Base-by-base conservation (phyloP, 2,797 vertebrate species). In the Semotilus atromaculatus region DNA sequence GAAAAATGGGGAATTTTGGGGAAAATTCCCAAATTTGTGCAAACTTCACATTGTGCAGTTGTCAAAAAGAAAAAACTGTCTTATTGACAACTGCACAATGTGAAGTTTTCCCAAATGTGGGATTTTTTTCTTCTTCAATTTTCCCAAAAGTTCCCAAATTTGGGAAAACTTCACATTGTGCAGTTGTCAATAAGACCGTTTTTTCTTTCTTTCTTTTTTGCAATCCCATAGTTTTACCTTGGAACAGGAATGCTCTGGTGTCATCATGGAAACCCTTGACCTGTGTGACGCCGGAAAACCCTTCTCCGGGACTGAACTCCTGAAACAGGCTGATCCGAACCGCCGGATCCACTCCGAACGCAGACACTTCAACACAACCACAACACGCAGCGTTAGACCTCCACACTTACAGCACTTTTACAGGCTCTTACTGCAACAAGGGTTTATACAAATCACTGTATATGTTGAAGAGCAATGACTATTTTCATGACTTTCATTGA, bases 211-310 rank as follows among this genome's bases (percentile, higher is more conserved):
- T 36, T 26, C 3, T n/a, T 26, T 16, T 48, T 38, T 21, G 2
- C 7, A 8, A 8, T 45, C 26, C 19, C 14, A 10, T 29, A 82
- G 66, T 82, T 58, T 87, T 98, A 99, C 98, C 98, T 98, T 97
- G 95, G 87, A 99, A 99, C 89, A 97, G 96, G 93, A 98, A 99
- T 18, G 98, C 97, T 97, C 94, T 97, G 90, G 97, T 97, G 91
- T 97, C 97, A 93, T 98, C 97, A 94, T 97, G 97, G 92, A 98
- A 97, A 89, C 98, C 98, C 79, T 96, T 96, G 88, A 99, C 98
- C 93, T 98, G 98, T 91, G 94, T 96, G 91, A 99, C 96, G 91
- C 98, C 98, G 70, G 95, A 93, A 82, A 95, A 94, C 67, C 96
- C 94, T 83, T 96, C 95, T 90, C 93, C 96, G 70, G 97, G 95